Percentiles rank a stretch among this genome's conserved stretches.
Conservation (phyloP, 2,888 invertebrate genomes). For the Leptinotarsa peninsularis region DNA sequence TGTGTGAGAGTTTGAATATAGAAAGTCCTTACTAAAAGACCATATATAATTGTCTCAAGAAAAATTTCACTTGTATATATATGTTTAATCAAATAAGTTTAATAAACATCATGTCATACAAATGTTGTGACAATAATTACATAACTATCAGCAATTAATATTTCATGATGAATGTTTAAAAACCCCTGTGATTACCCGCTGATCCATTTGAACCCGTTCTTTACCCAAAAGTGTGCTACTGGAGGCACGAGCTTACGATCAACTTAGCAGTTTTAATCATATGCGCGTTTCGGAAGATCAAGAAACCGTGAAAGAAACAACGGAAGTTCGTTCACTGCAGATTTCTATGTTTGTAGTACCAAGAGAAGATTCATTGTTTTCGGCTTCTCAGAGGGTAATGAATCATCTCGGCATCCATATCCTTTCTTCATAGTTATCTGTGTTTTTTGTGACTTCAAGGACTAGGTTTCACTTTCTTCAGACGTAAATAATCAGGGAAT, state of each 20-base stretch:
- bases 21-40: too few species aligned
- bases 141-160: too few species aligned
- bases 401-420: constrained; percentile 27
- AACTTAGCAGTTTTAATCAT: constrained; percentile 55
- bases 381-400: constrained; percentile 23
- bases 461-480: background rate
- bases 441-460: background rate
- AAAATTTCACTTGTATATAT: too few species aligned
- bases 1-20: too few species aligned
- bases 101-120: too few species aligned
- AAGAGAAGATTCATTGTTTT: constrained; percentile 36
- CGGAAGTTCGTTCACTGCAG: constrained; percentile 60
- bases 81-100: too few species aligned
- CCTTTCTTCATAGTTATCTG: constrained; percentile 19
- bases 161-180: too few species aligned
- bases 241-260: constrained; percentile 58
- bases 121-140: too few species aligned
- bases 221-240: constrained; percentile 42
- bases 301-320: constrained; percentile 60
- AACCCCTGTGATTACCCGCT: background rate
- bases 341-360: constrained; percentile 55
- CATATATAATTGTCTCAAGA: too few species aligned
- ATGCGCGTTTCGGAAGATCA: constrained; percentile 58
- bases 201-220: constrained; percentile 1
- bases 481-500: background rate